These are phyloP conservation scores for Tetranychus piercei DNA, from an alignment of 2,888 invertebrate genomes.

Conservation along the genomic window DNA sequence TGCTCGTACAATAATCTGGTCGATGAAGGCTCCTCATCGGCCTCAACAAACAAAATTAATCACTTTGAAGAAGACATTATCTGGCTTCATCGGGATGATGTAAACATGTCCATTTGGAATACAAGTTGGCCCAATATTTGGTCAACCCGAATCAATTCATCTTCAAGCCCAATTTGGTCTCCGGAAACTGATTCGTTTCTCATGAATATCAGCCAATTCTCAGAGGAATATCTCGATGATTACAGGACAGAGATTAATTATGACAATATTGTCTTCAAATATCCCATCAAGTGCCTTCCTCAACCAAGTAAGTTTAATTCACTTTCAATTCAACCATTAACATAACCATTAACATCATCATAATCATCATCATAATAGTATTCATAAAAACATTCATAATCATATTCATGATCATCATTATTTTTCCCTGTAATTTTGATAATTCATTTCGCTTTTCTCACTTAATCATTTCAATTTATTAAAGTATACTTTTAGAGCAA, in stretches of 20 bases:
- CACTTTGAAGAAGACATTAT: constrained; percentile 25
- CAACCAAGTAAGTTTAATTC: constrained; percentile 29
- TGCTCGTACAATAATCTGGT: constrained; percentile 56
- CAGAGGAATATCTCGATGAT: constrained; percentile 48
- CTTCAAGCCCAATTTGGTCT: constrained; percentile 35
- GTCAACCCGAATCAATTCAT: constrained; percentile 51
- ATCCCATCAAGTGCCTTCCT: constrained; percentile 28
- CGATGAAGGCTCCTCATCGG: neutral
- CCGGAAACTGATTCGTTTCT: neutral
- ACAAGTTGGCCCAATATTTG: constrained; percentile 49
- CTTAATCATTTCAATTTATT: too few species aligned
- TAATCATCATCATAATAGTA: too few species aligned
- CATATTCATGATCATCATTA: too few species aligned
- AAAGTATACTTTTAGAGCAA: too few species aligned
- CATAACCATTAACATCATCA: too few species aligned
- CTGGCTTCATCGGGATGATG: constrained; percentile 25
- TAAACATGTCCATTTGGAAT: constrained; percentile 31
- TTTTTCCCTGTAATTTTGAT: too few species aligned
- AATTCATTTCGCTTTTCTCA: too few species aligned
- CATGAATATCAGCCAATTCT: constrained; percentile 44
- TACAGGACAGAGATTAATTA: constrained; percentile 25
- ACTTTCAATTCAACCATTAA: too few species aligned
- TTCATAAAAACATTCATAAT: too few species aligned
- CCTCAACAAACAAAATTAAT: neutral
- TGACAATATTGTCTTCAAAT: constrained; percentile 21